Conservation (phyloP, 2,113 vertebrate genomes). For the Xiphorhynchus elegans region DNA sequence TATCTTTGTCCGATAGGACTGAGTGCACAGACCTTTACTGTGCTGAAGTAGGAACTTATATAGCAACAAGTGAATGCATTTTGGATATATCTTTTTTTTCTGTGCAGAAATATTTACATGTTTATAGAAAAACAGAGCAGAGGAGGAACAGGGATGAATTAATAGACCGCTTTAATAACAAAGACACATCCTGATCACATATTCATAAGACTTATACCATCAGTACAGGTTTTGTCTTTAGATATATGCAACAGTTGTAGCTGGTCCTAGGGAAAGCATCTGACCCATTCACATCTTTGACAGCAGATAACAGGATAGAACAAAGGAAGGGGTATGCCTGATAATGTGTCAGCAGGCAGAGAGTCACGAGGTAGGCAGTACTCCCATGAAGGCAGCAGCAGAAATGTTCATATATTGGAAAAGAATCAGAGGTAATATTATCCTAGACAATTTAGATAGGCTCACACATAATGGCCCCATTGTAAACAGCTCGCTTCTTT, state of each 20-base stretch:
- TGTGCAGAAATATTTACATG: neutral
- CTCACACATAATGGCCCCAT: neutral
- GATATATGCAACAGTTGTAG: neutral
- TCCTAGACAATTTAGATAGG: neutral
- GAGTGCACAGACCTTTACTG: slow-evolving; percentile 5
- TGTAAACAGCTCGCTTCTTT: neutral
- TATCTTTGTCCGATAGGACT: neutral
- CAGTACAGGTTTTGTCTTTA: neutral
- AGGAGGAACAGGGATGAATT: neutral
- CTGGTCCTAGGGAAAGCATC: neutral
- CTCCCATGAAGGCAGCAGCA: neutral
- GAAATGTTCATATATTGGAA: neutral
- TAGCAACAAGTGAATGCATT: neutral
- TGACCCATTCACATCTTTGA: neutral
- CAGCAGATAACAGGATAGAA: neutral
- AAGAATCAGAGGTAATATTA: neutral
- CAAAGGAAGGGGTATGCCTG: neutral
- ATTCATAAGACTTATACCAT: neutral
- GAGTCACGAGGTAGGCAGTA: neutral
- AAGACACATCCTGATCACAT: neutral
- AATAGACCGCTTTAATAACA: neutral
- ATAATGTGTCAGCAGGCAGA: neutral
- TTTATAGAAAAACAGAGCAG: neutral
- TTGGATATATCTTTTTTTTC: neutral
- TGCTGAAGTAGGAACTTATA: slow-evolving; percentile 1